These are phyloP conservation scores for Acanthosoma haemorrhoidale DNA, from an alignment of 2,888 invertebrate species.

Conservation along the genomic window DNA sequence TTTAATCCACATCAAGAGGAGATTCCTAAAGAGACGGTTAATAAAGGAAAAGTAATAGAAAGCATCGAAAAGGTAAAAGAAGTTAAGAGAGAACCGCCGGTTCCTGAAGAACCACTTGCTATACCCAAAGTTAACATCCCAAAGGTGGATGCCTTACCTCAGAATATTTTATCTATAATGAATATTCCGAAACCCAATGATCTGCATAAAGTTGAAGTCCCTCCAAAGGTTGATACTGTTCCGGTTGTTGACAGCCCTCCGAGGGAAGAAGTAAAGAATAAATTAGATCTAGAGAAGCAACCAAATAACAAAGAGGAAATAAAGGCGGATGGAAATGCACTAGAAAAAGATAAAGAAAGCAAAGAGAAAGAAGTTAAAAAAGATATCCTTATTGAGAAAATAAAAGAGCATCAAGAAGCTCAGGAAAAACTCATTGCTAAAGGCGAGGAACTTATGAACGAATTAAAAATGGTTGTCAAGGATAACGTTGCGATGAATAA, in stretches of 20 bases:
- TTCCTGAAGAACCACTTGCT: slow-evolving; percentile 52
- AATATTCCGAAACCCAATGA: slow-evolving; percentile 44
- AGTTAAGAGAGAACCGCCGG: slow-evolving; percentile 46
- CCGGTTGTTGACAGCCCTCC: background rate
- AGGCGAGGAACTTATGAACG: slow-evolving; percentile 20
- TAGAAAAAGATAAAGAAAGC: slow-evolving; percentile 46
- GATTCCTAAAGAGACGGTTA: background rate
- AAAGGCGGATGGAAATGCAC: slow-evolving; percentile 12
- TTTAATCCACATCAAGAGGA: background rate
- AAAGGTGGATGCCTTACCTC: slow-evolving; percentile 31
- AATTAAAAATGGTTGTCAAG: slow-evolving; percentile 24
- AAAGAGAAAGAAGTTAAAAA: slow-evolving; percentile 34
- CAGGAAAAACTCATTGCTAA: slow-evolving; percentile 50
- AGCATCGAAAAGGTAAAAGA: slow-evolving; percentile 39
- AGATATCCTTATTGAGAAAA: slow-evolving; percentile 54
- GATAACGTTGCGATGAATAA: background rate
- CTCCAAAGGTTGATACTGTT: slow-evolving; percentile 34
- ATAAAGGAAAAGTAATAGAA: background rate
- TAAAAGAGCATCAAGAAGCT: slow-evolving; percentile 63
- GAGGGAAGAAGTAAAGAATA: background rate
- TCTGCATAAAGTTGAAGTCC: slow-evolving; percentile 43
- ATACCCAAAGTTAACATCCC: slow-evolving; percentile 58
- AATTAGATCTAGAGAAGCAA: slow-evolving; percentile 41
- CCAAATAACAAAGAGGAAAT: slow-evolving; percentile 48
- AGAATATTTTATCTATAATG: slow-evolving; percentile 22